phyloP scores from a whole-genome alignment of 2,797 vertebrate genomes.

The Bucorvus abyssinicus region DNA sequence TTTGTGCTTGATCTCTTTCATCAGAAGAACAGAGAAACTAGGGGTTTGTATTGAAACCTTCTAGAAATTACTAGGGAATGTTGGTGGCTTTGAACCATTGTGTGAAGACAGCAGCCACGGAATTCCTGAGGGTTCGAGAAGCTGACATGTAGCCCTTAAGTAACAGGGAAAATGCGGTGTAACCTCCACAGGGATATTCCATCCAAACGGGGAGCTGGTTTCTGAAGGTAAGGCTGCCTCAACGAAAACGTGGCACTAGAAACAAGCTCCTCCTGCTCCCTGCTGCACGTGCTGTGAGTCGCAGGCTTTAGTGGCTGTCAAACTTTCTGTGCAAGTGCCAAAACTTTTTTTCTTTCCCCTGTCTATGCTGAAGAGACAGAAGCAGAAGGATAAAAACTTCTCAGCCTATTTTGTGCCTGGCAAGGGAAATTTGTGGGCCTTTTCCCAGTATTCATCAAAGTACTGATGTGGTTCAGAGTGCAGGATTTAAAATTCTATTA shows the following conservation, averaged over 20 bases:
- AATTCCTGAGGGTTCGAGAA: not conserved
- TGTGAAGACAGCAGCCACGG: not conserved
- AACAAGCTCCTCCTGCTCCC: not conserved
- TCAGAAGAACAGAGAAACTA: not conserved
- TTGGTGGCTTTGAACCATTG: not conserved
- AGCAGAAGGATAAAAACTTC: not conserved
- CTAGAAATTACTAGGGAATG: not conserved
- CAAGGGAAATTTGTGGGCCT: not conserved
- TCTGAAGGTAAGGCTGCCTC: not conserved
- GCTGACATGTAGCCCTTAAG: not conserved
- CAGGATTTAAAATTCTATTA: not conserved
- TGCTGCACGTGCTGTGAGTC: not conserved
- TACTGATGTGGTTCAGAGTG: not conserved
- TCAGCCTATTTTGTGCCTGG: not conserved
- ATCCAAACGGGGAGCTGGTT: not conserved
- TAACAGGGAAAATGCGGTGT: not conserved
- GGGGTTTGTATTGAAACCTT: not conserved
- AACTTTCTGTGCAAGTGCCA: not conserved
- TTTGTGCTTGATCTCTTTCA: not conserved
- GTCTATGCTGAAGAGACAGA: not conserved
- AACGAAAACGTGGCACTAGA: not conserved
- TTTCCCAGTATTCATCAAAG: not conserved
- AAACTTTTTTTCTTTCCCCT: not conserved
- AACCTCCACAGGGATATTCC: not conserved
- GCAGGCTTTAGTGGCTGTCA: not conserved